A percentile compares a stretch with the other conserved stretches of the same genome.
Conservation (phyloP, 2,797 vertebrate genomes). For the Rhinogobio ventralis region DNA sequence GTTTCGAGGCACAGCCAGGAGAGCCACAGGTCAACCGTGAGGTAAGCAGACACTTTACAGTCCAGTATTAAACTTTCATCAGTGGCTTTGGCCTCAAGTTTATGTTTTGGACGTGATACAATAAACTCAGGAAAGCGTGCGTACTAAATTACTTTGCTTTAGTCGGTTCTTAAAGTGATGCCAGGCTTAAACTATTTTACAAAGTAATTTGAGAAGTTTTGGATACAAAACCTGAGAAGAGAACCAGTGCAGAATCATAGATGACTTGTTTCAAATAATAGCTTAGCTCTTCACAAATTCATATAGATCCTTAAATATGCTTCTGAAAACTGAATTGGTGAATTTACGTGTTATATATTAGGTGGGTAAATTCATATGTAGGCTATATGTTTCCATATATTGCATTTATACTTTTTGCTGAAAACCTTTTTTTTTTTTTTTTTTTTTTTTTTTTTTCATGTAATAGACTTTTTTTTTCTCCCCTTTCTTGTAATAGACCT, state of each 20-base stretch:
- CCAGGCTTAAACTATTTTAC: not conserved
- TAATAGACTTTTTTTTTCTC: not conserved
- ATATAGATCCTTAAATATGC: not conserved
- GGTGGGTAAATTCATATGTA: not conserved
- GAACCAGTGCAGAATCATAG: not conserved
- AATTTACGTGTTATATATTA: not conserved
- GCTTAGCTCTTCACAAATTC: not conserved
- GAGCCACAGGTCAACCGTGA: slow-evolving; percentile 19
- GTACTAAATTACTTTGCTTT: slow-evolving; percentile 14
- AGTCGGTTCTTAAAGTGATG: slow-evolving; percentile 37
- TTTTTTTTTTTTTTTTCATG: not conserved
- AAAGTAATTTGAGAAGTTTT: not conserved
- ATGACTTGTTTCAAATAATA: not conserved
- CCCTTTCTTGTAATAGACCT: not conserved
- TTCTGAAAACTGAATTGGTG: not conserved
- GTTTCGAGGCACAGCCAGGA: not conserved
- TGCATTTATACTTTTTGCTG: not conserved
- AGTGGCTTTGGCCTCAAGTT: not conserved
- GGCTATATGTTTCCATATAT: not conserved
- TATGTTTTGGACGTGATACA: slow-evolving; percentile 17
- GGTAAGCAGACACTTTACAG: slow-evolving; percentile 23
- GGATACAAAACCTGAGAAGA: not conserved
- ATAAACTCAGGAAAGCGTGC: not conserved
- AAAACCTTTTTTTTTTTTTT: not conserved
- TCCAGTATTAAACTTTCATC: not conserved